Conservation (phyloP, 2,888 invertebrate genomes). For the Coenonympha arcania region DNA sequence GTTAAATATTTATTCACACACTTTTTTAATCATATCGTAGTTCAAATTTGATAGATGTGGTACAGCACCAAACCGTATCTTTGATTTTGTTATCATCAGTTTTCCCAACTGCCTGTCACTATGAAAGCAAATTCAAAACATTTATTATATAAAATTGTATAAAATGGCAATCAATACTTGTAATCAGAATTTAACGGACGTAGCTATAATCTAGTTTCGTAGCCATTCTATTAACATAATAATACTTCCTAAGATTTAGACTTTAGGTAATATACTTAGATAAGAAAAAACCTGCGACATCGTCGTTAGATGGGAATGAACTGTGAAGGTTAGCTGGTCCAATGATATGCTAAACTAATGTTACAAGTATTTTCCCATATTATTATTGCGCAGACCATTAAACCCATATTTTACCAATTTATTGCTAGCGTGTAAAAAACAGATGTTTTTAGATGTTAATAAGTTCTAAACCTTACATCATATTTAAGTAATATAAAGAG, state of each 20-base stretch:
- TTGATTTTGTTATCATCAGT: no score
- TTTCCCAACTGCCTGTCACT: no score
- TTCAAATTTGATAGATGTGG: no score
- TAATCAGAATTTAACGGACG: no score
- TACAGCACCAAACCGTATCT: no score
- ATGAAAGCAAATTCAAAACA: no score
- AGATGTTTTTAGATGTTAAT: not conserved
- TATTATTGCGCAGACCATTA: not conserved
- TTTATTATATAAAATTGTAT: no score
- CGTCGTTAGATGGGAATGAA: conserved; percentile 17
- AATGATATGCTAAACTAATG: not conserved
- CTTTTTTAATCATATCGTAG: no score
- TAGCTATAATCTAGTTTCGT: conserved; percentile 1
- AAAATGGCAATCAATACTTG: no score
- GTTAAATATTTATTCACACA: no score
- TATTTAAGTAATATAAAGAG: no score
- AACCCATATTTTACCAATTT: not conserved
- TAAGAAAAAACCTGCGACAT: conserved; percentile 8
- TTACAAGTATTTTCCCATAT: not conserved
- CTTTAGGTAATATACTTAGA: not conserved
- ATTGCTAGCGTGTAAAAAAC: not conserved
- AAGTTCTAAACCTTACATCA: not conserved
- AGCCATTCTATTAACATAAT: not conserved
- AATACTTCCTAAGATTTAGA: not conserved
- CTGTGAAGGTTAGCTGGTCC: conserved; percentile 18